Conservation (phyloP, 2,113 vertebrate species). For the Acanthisitta chloris region DNA sequence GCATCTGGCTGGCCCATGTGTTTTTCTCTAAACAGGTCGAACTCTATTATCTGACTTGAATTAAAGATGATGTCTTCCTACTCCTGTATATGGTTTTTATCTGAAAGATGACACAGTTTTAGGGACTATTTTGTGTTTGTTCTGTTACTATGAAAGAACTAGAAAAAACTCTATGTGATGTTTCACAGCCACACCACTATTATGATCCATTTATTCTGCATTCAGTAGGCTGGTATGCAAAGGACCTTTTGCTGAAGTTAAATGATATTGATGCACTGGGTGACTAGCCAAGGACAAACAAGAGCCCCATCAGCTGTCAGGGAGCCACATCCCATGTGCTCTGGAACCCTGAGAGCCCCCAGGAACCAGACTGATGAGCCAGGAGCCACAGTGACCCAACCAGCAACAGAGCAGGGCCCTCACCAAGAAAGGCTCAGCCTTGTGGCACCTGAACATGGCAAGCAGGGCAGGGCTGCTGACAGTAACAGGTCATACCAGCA, state of each 20-base stretch:
- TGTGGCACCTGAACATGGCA: background rate
- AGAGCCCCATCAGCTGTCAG: background rate
- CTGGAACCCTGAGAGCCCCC: background rate
- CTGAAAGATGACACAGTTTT: background rate
- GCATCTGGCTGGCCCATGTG: rapidly evolving
- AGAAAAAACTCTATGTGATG: rapidly evolving
- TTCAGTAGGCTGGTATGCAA: background rate
- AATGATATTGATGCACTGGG: background rate
- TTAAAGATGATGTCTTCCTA: background rate
- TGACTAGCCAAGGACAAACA: no score
- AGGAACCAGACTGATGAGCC: rapidly evolving
- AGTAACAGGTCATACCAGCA: background rate
- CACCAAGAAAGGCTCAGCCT: background rate
- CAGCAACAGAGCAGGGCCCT: background rate
- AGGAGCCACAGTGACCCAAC: background rate
- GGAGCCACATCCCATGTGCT: background rate
- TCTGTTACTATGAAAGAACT: background rate
- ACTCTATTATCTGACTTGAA: background rate
- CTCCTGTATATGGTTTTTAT: background rate
- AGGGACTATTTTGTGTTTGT: background rate
- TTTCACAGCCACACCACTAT: background rate
- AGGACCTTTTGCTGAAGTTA: background rate
- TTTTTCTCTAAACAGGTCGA: background rate
- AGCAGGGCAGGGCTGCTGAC: background rate
- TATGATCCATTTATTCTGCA: background rate